Base-by-base conservation (phyloP, 1,140 invertebrate genomes). In the Dufourea novaeangliae region DNA sequence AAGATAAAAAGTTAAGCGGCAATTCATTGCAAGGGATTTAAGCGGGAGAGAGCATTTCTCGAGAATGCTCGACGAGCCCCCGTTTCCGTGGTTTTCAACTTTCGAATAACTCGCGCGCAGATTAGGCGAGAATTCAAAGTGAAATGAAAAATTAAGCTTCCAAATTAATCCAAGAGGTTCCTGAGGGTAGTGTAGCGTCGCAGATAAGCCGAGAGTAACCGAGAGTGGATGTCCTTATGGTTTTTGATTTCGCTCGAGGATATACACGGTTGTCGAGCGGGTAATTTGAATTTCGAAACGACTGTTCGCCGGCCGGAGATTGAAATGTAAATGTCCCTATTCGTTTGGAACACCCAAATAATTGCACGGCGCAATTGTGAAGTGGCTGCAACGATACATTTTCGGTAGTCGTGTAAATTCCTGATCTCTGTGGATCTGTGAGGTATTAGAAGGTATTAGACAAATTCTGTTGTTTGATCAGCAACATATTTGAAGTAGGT, bases 61-160 rank as follows among this genome's bases (percentile, higher is more conserved):
- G 25, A 14, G 54, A 39, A 39, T 37, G 25, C 37, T 27, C 25
- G 34, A 27, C 3, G 11, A 59, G n/a, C 29, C 29, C 27, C 39
- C 22, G 25, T 41, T 50, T 27, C 25, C 50, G 50, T 7, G n/a
- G 27, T 46, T 44, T 56, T 56, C 52, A 44, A 22, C 14, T 44
- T 62, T 44, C n/a, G 20, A 46, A 71, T 61, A 70, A 62, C 39
- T 71, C 69, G 69, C n/a, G 8, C 14, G n/a, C n/a, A 46, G 41
- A 25, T 62, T 46, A 29, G 8, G 22, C 54, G 56, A 14, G 5
- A 14, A 71, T 41, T 44, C n/a, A 14, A 12, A 39, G 68, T 2
- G 14, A 44, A 41, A 32, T 32, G 68, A 71, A 71, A 61, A 62
- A 71, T 71, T 46, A 62, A 71, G 22, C 69, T 46, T 25, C 4